Base-by-base conservation (phyloP, 1,140 invertebrate genomes). In the Latrodectus geometricus region DNA sequence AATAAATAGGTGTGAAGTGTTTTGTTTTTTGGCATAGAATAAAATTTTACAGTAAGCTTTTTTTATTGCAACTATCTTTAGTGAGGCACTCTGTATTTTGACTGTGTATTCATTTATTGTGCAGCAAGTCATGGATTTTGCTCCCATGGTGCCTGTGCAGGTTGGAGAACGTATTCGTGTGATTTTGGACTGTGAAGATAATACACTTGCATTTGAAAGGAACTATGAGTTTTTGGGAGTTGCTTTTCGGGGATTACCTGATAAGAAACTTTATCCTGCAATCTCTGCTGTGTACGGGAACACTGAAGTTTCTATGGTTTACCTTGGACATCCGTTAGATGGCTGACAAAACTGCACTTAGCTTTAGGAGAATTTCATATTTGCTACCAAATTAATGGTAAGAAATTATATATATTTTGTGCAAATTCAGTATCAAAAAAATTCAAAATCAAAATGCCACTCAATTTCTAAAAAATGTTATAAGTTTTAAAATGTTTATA, bases 241-340 rank as follows among this genome's bases (percentile, higher is more conserved):
- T 89, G 98, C 98, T 89, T 99, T 99, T 93, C 94, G 95, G 94
- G 97, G 97, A 88, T 93, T 99, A 90, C 98, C 97, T 88, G 95
- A 96, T 90, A 97, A 96, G 91, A 96, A 95, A 92, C 92, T 99
- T 76, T 99, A 97, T 92, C 98, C 98, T 84, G 96, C 97, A 87
- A 96, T 99, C 86, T 99, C 97, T 83, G 98, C 97, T 78, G 98
- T 99, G 54, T 99, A 99, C 93, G 98, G 98, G 87, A 99, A 99
- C 91, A 99, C 98, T 52, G 98, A 99, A 94, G 97, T 99, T n/a
- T 98, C 98, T 48, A 99, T 99, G 97, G 96, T 99, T n/a, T 99
- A 99, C 91, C 92, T 98, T 88, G 98, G 98, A 87, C 94, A 95
- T 73, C 97, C 97, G 21, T 91, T 98, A 89, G 97, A 98, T 94